Evolutionary conservation across 2,113 vertebrate genomes (phyloP).

Genomic region (Excalfactoria chinensis): DNA sequence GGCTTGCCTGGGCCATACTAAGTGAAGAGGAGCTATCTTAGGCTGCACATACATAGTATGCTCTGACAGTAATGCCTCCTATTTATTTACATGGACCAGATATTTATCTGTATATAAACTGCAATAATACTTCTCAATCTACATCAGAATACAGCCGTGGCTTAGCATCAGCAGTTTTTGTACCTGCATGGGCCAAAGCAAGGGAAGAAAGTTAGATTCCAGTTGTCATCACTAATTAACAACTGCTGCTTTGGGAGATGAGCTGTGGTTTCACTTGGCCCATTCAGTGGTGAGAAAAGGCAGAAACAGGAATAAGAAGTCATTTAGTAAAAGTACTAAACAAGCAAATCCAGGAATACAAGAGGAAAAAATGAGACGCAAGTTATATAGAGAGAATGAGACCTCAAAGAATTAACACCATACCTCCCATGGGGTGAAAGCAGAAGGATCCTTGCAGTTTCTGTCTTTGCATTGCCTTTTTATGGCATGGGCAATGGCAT

Average conservation of each 20-base stretch:
- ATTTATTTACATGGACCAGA: not conserved
- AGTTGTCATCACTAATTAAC: not conserved
- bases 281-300: not conserved
- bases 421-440: constrained; percentile 88
- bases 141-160: not conserved
- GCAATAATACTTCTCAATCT: not conserved
- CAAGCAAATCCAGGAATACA: not conserved
- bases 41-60: no score
- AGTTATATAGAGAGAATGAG: not conserved
- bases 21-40: no score
- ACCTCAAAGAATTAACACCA: not conserved
- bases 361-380: not conserved
- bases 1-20: no score
- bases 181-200: not conserved
- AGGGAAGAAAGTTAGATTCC: not conserved
- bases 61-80: no score
- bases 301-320: not conserved
- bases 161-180: not conserved
- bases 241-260: not conserved
- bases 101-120: not conserved
- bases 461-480: constrained; percentile 75
- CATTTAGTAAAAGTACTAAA: not conserved
- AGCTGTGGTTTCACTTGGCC: not conserved
- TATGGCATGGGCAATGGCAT: constrained; percentile 82
- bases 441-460: constrained; percentile 77